Evolutionary conservation across 2,888 invertebrate genomes (phyloP).

Genomic region (Rotaria sp.): DNA sequence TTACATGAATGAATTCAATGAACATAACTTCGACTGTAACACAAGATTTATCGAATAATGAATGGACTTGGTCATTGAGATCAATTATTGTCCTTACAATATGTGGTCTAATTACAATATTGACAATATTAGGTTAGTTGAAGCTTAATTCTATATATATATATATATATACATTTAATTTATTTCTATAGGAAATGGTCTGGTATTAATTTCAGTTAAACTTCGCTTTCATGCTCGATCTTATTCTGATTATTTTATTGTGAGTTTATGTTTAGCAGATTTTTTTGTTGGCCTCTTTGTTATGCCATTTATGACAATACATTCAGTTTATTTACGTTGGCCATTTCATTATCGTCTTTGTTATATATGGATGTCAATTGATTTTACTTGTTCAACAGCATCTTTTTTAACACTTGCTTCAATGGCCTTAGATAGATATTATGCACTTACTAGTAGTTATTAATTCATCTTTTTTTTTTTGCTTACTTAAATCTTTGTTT

Average conservation of each 20-base stretch:
- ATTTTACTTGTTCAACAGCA: slow-evolving; percentile 40
- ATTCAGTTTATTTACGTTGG: slow-evolving; percentile 32
- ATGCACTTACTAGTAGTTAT: slow-evolving; percentile 25
- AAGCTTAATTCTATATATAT: not conserved
- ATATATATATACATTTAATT: not conserved
- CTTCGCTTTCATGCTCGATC: slow-evolving; percentile 31
- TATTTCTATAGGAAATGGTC: slow-evolving; percentile 31
- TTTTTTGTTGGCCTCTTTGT: slow-evolving; percentile 39
- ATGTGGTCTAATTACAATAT: not conserved
- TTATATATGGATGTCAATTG: slow-evolving; percentile 38
- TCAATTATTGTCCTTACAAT: not conserved
- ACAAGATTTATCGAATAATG: not conserved
- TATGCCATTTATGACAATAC: slow-evolving; percentile 38
- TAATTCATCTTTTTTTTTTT: not conserved
- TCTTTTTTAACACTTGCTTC: slow-evolving; percentile 38
- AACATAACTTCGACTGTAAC: not conserved
- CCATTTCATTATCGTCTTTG: slow-evolving; percentile 29
- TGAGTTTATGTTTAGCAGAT: slow-evolving; percentile 37
- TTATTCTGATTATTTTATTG: slow-evolving; percentile 36
- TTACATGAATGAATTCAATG: not conserved
- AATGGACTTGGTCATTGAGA: not conserved
- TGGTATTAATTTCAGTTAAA: slow-evolving; percentile 38
- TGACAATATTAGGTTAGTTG: not conserved
- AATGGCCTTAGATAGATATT: slow-evolving; percentile 39
- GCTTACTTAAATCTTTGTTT: not conserved